Conservation (phyloP, 2,888 invertebrate species). For the Pyrgus malvae region DNA sequence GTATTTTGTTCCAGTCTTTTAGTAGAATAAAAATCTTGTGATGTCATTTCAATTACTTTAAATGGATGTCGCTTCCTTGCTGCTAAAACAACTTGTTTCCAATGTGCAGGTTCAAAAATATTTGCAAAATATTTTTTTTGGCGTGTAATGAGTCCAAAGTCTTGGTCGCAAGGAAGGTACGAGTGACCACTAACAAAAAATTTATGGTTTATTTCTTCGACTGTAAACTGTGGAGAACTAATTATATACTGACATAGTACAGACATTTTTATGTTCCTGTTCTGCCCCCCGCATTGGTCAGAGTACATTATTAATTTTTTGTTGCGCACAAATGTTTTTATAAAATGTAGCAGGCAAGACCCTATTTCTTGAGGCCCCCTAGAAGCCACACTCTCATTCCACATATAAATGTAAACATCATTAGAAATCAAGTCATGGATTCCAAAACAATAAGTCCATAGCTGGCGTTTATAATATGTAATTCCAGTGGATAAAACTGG, state of each 20-base stretch:
- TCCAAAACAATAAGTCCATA: constrained; percentile 4
- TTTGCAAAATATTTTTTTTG: constrained; percentile 7
- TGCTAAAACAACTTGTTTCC: not conserved
- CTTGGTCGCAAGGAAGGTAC: constrained; percentile 25
- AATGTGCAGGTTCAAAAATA: constrained; percentile 1
- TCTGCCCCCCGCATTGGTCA: constrained; percentile 40
- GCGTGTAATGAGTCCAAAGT: constrained; percentile 30
- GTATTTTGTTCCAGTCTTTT: no score
- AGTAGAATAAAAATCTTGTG: no score
- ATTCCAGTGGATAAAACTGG: constrained; percentile 35
- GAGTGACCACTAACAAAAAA: constrained; percentile 30
- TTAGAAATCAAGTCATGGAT: constrained; percentile 19
- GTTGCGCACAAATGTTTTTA: constrained; percentile 32
- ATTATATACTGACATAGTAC: constrained; percentile 33
- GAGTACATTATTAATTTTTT: constrained; percentile 36
- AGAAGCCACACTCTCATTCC: constrained; percentile 40
- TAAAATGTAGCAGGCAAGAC: constrained; percentile 37
- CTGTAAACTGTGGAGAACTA: constrained; percentile 21
- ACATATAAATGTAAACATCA: constrained; percentile 32
- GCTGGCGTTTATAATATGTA: constrained; percentile 38
- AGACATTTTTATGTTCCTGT: constrained; percentile 42
- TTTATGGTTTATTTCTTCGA: constrained; percentile 30
- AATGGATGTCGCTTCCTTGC: not conserved
- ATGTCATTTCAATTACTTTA: not conserved
- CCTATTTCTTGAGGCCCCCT: constrained; percentile 37